phyloP scores from a whole-genome alignment of 1,140 invertebrate species.

The Zophobas morio region DNA sequence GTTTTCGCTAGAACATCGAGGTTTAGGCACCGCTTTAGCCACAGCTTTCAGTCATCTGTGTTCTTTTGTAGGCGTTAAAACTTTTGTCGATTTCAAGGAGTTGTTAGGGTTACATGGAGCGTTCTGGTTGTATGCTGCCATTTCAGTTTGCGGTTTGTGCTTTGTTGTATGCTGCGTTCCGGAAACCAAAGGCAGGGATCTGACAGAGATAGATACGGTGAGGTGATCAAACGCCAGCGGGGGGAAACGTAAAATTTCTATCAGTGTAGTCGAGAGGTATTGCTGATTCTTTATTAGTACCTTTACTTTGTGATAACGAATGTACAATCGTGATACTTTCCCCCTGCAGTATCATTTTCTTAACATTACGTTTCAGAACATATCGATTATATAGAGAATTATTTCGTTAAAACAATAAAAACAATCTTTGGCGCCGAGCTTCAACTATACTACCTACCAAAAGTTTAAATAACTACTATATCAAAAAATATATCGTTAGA shows the following conservation, averaged over 20 bases:
- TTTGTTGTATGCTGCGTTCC: slow-evolving; percentile 90
- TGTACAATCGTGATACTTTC: slow-evolving; percentile 36
- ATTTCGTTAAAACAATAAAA: neutral
- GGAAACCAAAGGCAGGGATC: slow-evolving; percentile 89
- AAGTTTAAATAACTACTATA: neutral
- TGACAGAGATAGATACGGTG: slow-evolving; percentile 87
- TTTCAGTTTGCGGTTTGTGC: slow-evolving; percentile 86
- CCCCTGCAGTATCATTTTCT: slow-evolving; percentile 21
- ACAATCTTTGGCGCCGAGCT: slow-evolving; percentile 34
- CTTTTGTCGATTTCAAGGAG: slow-evolving; percentile 86
- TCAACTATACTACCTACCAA: slow-evolving; percentile 9
- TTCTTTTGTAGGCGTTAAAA: slow-evolving; percentile 91
- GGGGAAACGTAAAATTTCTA: slow-evolving; percentile 56
- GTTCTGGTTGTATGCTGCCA: slow-evolving; percentile 91
- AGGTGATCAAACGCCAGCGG: slow-evolving; percentile 62
- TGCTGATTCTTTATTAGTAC: slow-evolving; percentile 52
- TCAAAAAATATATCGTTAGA: slow-evolving; percentile 7
- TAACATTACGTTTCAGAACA: neutral
- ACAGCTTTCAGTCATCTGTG: slow-evolving; percentile 90
- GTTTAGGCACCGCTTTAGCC: slow-evolving; percentile 86
- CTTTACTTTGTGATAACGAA: slow-evolving; percentile 32
- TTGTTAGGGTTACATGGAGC: slow-evolving; percentile 83
- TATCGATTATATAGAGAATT: slow-evolving; percentile 22
- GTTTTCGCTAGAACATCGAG: slow-evolving; percentile 88
- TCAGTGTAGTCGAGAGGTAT: slow-evolving; percentile 62